Evolutionary conservation across 2,113 vertebrate species (phyloP), one percentile per base, ranked within the genome.

Genomic region (Dissostichus mawsoni): DNA sequence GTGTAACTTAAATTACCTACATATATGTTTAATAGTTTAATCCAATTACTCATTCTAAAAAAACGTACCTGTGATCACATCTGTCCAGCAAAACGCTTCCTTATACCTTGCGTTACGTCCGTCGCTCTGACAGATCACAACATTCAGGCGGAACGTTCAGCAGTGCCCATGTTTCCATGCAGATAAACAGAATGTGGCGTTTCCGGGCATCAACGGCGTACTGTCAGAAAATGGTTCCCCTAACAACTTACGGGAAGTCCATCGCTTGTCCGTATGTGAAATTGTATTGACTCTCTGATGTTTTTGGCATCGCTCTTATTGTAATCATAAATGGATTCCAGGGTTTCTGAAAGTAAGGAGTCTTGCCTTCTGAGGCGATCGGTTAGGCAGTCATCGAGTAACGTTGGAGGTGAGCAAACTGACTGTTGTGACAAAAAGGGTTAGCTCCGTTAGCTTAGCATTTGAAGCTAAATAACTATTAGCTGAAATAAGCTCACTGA

Each of bases 281-380:
- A 3, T 2, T 57, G 11, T 47, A 5, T 65, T 63, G 5, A 70
- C 50, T 76, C 41, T 72, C 62, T 59, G 0, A 11, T 50, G 8
- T 52, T 65, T 44, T 36, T 51, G 14, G 13, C 1, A 3, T 84
- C 0, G 1, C 3, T 17, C 1, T 4, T 33, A 16, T 76, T 62
- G 0, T 44, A 8, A 51, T 47, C 51, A 18, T 1, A 69, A 44
- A 91, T 92, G 90, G 84, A 90, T 74, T 33, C 76, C 9, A 8
- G n/a, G 0, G 33, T 6, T 4, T 68, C 80, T 55, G 68, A 57
- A 77, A 67, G 20, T 18, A 16, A 13, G 2, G 6, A 0, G 3
- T 0, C 58, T 13, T 66, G 2, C 5, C 1, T 6, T 0, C 1
- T 75, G 57, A 91, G 87, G 29, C 70, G 89, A 11, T 91, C 89